These are phyloP conservation scores for Scaptomyza montana DNA, from an alignment of 1,140 invertebrate species.

Conservation along the genomic window DNA sequence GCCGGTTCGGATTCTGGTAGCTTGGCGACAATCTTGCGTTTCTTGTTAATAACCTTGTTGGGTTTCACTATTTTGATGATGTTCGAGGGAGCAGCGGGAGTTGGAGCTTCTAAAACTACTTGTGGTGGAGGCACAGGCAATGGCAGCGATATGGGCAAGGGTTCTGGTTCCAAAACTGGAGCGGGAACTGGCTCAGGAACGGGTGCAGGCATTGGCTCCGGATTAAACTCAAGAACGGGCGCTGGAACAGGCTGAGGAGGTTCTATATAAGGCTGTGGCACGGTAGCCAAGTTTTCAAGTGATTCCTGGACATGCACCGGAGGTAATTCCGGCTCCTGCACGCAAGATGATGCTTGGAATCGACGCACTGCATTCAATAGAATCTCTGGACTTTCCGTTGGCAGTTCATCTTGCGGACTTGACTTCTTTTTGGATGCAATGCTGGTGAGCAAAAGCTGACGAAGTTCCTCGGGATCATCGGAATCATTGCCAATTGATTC, in stretches of 20 bases:
- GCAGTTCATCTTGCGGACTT: not conserved
- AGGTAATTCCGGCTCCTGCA: not conserved
- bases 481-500: slow-evolving; percentile 21
- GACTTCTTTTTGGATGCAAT: slow-evolving; percentile 52
- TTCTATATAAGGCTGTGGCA: not conserved
- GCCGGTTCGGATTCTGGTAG: slow-evolving; percentile 8
- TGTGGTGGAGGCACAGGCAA: not conserved
- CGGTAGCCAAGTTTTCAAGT: not conserved
- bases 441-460: slow-evolving; percentile 53
- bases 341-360: slow-evolving; percentile 27
- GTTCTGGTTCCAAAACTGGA: not conserved
- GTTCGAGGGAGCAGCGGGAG: slow-evolving; percentile 14
- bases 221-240: not conserved
- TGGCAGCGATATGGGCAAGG: not conserved
- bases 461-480: slow-evolving; percentile 68
- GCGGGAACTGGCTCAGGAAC: slow-evolving; percentile 7
- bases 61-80: slow-evolving; percentile 79
- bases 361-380: slow-evolving; percentile 73
- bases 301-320: no score
- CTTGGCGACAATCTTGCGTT: slow-evolving; percentile 50
- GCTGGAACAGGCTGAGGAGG: not conserved
- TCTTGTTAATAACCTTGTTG: slow-evolving; percentile 79
- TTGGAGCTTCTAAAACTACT: not conserved
- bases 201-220: not conserved
- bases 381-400: slow-evolving; percentile 49